Conservation (phyloP, 2,888 invertebrate genomes). For the Eupithecia inturbata region DNA sequence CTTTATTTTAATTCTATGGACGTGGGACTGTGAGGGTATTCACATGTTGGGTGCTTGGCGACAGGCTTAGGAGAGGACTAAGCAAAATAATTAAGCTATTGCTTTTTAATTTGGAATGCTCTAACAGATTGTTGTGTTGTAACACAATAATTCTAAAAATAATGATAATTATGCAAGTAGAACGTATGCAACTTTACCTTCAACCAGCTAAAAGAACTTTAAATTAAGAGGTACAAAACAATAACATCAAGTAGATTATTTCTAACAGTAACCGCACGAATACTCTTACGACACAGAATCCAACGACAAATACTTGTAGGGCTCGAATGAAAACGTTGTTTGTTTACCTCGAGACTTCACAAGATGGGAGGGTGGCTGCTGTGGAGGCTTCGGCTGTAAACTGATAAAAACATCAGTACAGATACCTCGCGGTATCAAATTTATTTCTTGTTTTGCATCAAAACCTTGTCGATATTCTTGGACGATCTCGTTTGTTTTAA, state of each 20-base stretch:
- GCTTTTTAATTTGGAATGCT: neutral
- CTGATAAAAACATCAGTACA: constrained; percentile 16
- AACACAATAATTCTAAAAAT: neutral
- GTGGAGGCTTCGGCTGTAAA: neutral
- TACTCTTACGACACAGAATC: constrained; percentile 23
- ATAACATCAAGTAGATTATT: too few relatives aligned
- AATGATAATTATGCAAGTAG: too few relatives aligned
- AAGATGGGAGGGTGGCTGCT: constrained; percentile 7
- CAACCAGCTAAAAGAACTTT: too few relatives aligned
- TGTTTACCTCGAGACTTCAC: constrained; percentile 33
- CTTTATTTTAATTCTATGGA: constrained; percentile 11
- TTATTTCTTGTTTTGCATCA: neutral
- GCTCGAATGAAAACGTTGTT: constrained; percentile 33
- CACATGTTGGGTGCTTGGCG: neutral
- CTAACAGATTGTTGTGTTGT: neutral
- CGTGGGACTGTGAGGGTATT: neutral
- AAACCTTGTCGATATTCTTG: neutral
- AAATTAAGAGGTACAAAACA: too few relatives aligned
- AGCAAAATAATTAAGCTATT: neutral
- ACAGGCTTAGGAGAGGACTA: neutral
- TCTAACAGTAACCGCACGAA: constrained; percentile 22
- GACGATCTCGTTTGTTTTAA: neutral
- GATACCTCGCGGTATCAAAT: neutral
- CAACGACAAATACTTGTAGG: constrained; percentile 16
- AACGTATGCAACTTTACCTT: too few relatives aligned